phyloP scores from a whole-genome alignment of 2,113 vertebrate species.

The Halichoerus grypus region DNA sequence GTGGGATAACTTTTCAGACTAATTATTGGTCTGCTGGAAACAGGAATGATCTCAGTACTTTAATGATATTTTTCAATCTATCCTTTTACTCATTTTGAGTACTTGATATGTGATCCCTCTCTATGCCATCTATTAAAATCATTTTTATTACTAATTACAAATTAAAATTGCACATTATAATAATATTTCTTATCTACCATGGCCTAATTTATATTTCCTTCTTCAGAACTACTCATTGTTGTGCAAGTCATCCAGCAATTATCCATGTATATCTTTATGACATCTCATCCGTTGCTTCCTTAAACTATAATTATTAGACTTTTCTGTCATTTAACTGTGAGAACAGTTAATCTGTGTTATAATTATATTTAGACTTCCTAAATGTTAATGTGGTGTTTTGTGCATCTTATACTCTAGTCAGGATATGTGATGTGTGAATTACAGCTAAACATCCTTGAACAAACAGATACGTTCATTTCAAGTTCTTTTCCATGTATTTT shows the following conservation, averaged over 20 bases:
- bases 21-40: not conserved
- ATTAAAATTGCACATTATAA: not conserved
- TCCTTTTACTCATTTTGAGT: not conserved
- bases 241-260: conserved; percentile 25
- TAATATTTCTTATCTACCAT: not conserved
- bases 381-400: not conserved
- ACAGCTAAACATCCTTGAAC: not conserved
- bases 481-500: not conserved
- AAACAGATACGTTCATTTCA: not conserved
- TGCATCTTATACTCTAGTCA: not conserved
- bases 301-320: conserved; percentile 45
- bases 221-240: not conserved
- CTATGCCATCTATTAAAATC: not conserved
- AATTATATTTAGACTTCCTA: conserved; percentile 1
- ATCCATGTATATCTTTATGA: conserved; percentile 10
- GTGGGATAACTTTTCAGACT: not conserved
- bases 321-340: not conserved
- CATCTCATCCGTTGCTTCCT: conserved; percentile 33
- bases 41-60: not conserved
- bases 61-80: not conserved
- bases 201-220: not conserved
- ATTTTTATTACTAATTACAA: conserved; percentile 42
- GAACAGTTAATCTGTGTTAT: conserved; percentile 20
- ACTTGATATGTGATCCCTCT: not conserved
- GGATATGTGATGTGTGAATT: not conserved